Evolutionary conservation across 2,888 invertebrate species (phyloP).

Genomic region (Drosophila paranaensis): DNA sequence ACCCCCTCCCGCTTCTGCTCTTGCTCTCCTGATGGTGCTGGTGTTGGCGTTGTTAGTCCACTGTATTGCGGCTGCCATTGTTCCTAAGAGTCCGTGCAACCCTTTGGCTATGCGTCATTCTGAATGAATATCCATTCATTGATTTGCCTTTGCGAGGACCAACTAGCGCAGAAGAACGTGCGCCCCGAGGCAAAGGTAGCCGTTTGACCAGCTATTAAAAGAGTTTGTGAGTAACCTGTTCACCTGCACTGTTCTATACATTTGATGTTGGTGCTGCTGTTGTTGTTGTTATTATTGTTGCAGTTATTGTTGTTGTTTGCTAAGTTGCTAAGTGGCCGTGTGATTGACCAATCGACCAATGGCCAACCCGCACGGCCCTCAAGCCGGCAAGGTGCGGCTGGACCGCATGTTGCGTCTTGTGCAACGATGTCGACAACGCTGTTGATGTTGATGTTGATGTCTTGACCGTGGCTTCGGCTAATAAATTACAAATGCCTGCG

Average conservation of each 20-base stretch:
- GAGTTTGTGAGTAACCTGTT: conserved; percentile 50
- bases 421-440: conserved; percentile 49
- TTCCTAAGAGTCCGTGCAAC: conserved; percentile 21
- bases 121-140: conserved; percentile 68
- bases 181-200: conserved; percentile 21
- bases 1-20: neutral
- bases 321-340: conserved; percentile 42
- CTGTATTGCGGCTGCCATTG: conserved; percentile 32
- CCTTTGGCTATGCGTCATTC: conserved; percentile 43
- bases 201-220: conserved; percentile 56
- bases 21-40: neutral
- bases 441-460: conserved; percentile 44
- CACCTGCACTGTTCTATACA: conserved; percentile 32
- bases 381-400: conserved; percentile 57
- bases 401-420: conserved; percentile 63
- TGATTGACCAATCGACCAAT: conserved; percentile 60
- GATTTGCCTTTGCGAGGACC: conserved; percentile 64
- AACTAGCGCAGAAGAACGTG: conserved; percentile 43
- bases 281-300: conserved; percentile 13
- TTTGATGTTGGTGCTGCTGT: conserved; percentile 16
- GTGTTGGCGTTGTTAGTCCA: conserved; percentile 19
- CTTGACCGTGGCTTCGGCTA: conserved; percentile 48
- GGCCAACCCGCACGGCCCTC: conserved; percentile 14
- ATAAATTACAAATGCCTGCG: conserved; percentile 45
- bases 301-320: conserved; percentile 19